A percentile compares a stretch with the other conserved stretches of the same genome.
Evolutionary conservation across 1,140 invertebrate species (phyloP).

Genomic region (Papilio polytes): DNA sequence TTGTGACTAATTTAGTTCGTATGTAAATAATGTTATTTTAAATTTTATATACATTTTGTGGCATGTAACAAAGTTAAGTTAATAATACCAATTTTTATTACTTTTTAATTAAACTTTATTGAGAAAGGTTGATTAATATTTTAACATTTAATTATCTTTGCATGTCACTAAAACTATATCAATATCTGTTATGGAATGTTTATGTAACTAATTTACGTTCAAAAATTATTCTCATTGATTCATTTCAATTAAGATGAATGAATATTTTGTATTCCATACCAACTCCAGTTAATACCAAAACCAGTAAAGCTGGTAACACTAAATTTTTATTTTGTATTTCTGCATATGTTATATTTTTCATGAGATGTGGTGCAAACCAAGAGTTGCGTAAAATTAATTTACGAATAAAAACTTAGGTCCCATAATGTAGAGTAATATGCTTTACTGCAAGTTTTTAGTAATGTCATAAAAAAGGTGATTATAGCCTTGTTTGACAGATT

Average conservation of each 20-base stretch:
- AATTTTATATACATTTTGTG: background rate
- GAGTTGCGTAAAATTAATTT: too few species aligned
- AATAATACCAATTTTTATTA: background rate
- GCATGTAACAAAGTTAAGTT: background rate
- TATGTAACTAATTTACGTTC: background rate
- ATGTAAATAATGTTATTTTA: background rate
- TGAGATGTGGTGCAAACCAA: background rate
- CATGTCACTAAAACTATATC: background rate
- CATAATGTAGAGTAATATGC: too few species aligned
- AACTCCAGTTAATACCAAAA: background rate
- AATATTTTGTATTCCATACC: background rate
- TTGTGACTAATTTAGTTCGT: background rate
- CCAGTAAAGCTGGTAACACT: background rate
- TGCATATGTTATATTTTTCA: background rate
- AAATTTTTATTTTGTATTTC: background rate
- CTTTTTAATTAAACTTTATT: background rate
- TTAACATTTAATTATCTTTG: slow-evolving; percentile 1
- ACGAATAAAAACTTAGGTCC: too few species aligned
- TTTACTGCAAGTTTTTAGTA: too few species aligned
- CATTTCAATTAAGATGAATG: background rate
- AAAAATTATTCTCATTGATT: background rate
- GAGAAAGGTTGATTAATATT: background rate
- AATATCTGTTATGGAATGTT: background rate
- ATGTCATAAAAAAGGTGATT: background rate
- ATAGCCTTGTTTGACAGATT: background rate